Evolutionary conservation across 2,113 vertebrate genomes (phyloP).

Genomic region (Bufo gargarizans): DNA sequence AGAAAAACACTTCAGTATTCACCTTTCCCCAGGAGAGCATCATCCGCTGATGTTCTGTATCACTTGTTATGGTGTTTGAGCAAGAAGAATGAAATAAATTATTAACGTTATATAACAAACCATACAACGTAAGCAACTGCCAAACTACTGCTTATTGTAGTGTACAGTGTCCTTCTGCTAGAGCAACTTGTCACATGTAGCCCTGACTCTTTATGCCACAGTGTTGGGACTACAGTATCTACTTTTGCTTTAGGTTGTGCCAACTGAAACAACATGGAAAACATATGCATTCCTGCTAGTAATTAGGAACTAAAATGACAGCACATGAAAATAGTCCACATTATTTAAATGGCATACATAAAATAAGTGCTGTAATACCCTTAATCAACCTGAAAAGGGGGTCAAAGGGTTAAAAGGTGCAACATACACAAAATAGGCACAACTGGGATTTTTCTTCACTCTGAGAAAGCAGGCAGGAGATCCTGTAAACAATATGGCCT

Average conservation of each 20-base stretch:
- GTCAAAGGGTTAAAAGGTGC: too few species aligned
- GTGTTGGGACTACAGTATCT: not conserved
- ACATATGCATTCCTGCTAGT: not conserved
- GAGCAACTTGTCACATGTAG: not conserved
- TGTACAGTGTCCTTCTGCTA: not conserved
- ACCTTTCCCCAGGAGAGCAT: slow-evolving; percentile 2
- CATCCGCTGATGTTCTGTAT: not conserved
- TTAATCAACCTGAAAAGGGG: too few species aligned
- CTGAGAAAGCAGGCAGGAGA: too few species aligned
- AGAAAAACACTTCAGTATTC: not conserved
- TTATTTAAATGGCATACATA: too few species aligned
- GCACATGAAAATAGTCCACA: too few species aligned
- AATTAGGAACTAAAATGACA: not conserved
- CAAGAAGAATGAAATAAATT: not conserved
- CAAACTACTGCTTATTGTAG: not conserved
- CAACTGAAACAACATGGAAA: not conserved
- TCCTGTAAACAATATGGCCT: too few species aligned
- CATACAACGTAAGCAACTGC: not conserved
- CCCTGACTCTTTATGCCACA: not conserved
- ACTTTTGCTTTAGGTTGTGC: not conserved
- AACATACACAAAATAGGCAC: too few species aligned
- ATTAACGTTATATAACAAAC: not conserved
- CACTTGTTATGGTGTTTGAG: not conserved
- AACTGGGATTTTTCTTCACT: too few species aligned
- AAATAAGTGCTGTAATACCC: too few species aligned